Conservation (phyloP, 2,797 vertebrate genomes). For the Epinephelus coioides region DNA sequence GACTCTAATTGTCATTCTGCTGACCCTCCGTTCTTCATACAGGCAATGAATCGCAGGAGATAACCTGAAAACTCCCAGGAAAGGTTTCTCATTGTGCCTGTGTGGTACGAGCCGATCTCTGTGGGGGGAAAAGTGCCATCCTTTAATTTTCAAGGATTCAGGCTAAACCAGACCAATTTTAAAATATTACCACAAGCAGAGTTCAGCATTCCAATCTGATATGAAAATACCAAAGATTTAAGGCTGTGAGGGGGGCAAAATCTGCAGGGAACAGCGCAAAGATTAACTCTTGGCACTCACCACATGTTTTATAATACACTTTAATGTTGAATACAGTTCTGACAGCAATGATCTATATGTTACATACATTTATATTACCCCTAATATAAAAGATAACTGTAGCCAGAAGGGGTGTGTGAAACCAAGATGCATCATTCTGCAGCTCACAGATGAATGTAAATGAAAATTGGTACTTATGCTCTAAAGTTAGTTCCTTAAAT, state of each 20-base stretch:
- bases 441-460: not conserved
- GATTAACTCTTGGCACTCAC: conserved; percentile 16
- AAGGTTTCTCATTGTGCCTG: conserved; percentile 14
- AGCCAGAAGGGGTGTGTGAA: conserved; percentile 4
- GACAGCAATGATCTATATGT: conserved; percentile 2
- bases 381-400: conserved; percentile 6
- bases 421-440: conserved; percentile 19
- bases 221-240: conserved; percentile 29
- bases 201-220: conserved; percentile 22
- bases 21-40: conserved; percentile 14
- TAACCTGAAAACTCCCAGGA: conserved; percentile 12
- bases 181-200: conserved; percentile 45
- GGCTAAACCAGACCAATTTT: conserved; percentile 31
- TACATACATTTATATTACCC: conserved; percentile 14
- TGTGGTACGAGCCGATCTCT: conserved; percentile 3
- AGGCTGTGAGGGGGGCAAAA: conserved; percentile 10
- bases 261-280: conserved; percentile 18
- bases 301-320: conserved; percentile 15
- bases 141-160: conserved; percentile 35
- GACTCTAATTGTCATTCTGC: not conserved
- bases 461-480: not conserved
- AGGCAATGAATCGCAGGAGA: conserved; percentile 24
- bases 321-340: conserved; percentile 19
- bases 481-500: not conserved
- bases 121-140: not conserved